A percentile compares a stretch with the other conserved stretches of the same genome.
Conservation (phyloP, 2,113 vertebrate genomes). For the Engystomops pustulosus region DNA sequence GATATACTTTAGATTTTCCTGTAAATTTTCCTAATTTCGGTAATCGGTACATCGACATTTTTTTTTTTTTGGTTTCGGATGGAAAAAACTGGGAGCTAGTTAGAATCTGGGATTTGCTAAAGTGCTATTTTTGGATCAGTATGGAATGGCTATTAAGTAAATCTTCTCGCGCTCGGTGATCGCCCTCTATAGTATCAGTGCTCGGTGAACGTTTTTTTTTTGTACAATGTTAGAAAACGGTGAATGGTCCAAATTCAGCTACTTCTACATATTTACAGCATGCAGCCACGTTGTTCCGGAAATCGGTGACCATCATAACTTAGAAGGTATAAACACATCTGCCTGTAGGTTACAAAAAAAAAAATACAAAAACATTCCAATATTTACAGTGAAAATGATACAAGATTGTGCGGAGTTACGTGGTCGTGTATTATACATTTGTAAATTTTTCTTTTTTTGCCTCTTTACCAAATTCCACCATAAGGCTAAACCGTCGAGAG, state of each 20-base stretch:
- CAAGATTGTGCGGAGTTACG: conserved; percentile 22
- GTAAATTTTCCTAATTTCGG: too few relatives aligned
- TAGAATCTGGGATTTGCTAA: conserved; percentile 57
- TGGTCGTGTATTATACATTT: background rate
- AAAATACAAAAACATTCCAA: background rate
- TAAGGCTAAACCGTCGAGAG: background rate
- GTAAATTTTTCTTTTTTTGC: conserved; percentile 51
- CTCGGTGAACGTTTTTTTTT: conserved; percentile 77
- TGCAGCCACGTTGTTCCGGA: conserved; percentile 62
- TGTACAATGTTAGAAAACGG: conserved; percentile 74
- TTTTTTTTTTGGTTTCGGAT: too few relatives aligned
- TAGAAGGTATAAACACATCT: background rate
- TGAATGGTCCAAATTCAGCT: conserved; percentile 66
- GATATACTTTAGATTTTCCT: too few relatives aligned
- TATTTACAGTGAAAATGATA: conserved; percentile 51
- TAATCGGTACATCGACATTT: too few relatives aligned
- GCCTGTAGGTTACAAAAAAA: conserved; percentile 19
- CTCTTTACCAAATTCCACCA: background rate
- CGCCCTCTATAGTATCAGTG: conserved; percentile 77
- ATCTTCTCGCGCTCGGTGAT: conserved; percentile 73
- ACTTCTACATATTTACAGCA: conserved; percentile 69
- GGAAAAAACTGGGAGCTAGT: too few relatives aligned
- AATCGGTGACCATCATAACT: conserved; percentile 16
- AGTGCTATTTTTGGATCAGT: conserved; percentile 68
- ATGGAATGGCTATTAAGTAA: conserved; percentile 69